phyloP scores from a whole-genome alignment of 2,113 vertebrate genomes.

The Suncus etruscus region DNA sequence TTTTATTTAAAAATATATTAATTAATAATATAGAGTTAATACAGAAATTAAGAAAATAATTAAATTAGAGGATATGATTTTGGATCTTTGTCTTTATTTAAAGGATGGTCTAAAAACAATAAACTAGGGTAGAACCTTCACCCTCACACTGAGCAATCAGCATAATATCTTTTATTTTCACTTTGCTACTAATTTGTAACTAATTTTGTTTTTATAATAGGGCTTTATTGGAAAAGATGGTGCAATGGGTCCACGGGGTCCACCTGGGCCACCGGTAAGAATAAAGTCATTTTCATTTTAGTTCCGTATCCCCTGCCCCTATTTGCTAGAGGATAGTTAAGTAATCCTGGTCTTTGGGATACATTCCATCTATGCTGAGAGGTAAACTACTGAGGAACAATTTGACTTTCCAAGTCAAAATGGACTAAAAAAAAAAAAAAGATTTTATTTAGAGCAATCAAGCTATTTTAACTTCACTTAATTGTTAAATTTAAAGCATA shows the following conservation, averaged over 20 bases:
- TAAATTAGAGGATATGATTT: neutral
- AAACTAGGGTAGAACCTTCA: neutral
- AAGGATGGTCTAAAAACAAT: neutral
- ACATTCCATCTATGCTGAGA: neutral
- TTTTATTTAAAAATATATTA: slow-evolving; percentile 18
- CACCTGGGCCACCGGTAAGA: slow-evolving; percentile 93
- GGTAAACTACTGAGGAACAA: neutral
- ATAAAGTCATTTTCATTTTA: neutral
- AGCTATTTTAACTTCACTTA: neutral
- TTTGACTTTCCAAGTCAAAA: slow-evolving; percentile 27
- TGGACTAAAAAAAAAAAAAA: slow-evolving; percentile 19
- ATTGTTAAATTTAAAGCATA: slow-evolving; percentile 51
- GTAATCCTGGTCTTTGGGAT: neutral
- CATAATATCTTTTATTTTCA: slow-evolving; percentile 23
- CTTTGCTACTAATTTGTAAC: slow-evolving; percentile 28
- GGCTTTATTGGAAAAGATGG: slow-evolving; percentile 97
- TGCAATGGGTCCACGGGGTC: slow-evolving; percentile 93
- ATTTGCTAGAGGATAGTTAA: neutral
- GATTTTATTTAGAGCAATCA: slow-evolving; percentile 1
- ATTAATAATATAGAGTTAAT: slow-evolving; percentile 28
- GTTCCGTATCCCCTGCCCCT: no score
- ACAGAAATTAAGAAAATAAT: neutral
- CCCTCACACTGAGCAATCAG: neutral
- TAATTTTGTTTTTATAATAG: slow-evolving; percentile 85
- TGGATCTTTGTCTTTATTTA: neutral